Evolutionary conservation across 2,888 invertebrate species (phyloP).

Genomic region (Aricia artaxerxes): DNA sequence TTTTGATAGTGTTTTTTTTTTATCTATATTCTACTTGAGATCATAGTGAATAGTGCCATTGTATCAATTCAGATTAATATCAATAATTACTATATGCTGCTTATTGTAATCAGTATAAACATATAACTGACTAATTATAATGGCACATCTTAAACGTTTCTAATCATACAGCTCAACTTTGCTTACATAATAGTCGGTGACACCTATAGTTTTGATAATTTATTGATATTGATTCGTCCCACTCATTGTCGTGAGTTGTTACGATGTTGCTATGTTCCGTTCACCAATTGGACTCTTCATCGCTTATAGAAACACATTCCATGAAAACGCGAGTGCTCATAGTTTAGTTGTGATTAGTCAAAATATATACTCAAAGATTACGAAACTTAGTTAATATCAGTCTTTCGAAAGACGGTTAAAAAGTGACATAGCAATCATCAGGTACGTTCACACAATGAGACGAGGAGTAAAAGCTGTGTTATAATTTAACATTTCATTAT

Average conservation of each 20-base stretch:
- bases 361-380: constrained; percentile 43
- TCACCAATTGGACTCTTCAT: constrained; percentile 46
- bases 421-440: constrained; percentile 62
- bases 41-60: constrained; percentile 1
- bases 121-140: background rate
- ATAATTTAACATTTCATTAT: constrained; percentile 79
- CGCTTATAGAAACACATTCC: constrained; percentile 65
- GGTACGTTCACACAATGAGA: constrained; percentile 61
- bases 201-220: constrained; percentile 53
- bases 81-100: background rate
- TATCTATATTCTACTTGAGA: background rate
- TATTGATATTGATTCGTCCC: constrained; percentile 58
- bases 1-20: background rate
- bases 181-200: constrained; percentile 1
- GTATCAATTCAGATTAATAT: background rate
- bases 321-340: constrained; percentile 65
- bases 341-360: constrained; percentile 54
- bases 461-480: constrained; percentile 76
- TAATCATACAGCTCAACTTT: background rate
- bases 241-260: constrained; percentile 65
- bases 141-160: background rate
- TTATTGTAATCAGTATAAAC: background rate
- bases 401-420: background rate
- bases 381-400: background rate
- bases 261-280: constrained; percentile 73